Evolutionary conservation across 2,113 vertebrate species (phyloP), one percentile per base, ranked within the genome.

Genomic region (Reinhardtius hippoglossoides): DNA sequence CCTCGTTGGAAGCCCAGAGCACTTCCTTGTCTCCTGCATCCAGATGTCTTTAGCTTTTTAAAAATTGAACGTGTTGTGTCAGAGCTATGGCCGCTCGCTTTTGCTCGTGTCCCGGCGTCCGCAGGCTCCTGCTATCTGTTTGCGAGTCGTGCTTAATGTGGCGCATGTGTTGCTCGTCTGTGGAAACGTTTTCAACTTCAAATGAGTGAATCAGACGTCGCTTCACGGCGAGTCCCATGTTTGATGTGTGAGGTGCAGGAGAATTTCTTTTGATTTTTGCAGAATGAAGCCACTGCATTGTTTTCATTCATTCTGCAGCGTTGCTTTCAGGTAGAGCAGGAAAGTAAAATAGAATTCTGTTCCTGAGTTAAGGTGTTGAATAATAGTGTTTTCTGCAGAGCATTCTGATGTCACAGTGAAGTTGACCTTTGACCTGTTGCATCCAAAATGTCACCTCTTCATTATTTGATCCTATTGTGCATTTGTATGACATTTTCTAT

Each of bases 61-160:
- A 83, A 74, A 67, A 80, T 77, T 58, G 9, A 67, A 61, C 7
- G 42, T 15, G 15, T 66, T 31, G 10, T 21, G 12, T 54, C 54
- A 82, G 58, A 59, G 58, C 52, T 50, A 13, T 16, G 23, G 52
- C 46, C 20, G 13, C 24, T 57, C 31, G 55, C 23, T 50, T 80
- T 31, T 72, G 52, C 52, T 48, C 5, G 40, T 31, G 61, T 23
- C n/a, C 10, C 48, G 0, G 27, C 24, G 4, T 69, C 64, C 73
- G 46, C 73, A 66, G 64, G 60, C 73, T 37, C 12, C 1, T 0
- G 0, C 31, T 27, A 1, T 64, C 18, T 64, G 26, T 18, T 54
- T 37, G 7, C 55, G 8, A 26, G 15, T 54, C 46, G 8, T 23
- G 60, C 72, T 66, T 37, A 24, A 5, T 58, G 31, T 75, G 66